Conservation (phyloP, 2,888 invertebrate species). For the Eupithecia centaureata region DNA sequence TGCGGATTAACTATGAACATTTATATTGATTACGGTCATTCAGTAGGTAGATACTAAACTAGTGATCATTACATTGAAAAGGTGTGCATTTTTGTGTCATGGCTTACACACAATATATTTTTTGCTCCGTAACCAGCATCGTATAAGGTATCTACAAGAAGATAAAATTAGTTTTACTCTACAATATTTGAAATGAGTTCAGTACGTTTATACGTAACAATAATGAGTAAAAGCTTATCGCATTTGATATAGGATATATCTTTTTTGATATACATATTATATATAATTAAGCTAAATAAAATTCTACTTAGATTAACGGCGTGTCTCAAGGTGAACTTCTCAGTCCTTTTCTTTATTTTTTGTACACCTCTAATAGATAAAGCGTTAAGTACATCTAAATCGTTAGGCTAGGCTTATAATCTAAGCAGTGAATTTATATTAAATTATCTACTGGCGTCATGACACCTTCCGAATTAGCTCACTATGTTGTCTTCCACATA, state of each 20-base stretch:
- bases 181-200: constrained; percentile 56
- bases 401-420: constrained; percentile 51
- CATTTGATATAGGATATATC: constrained; percentile 34
- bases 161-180: constrained; percentile 46
- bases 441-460: constrained; percentile 62
- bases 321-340: constrained; percentile 41
- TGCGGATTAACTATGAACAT: constrained; percentile 30
- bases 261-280: no score
- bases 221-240: constrained; percentile 51
- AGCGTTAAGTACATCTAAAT: constrained; percentile 49
- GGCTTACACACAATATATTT: constrained; percentile 35
- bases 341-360: constrained; percentile 31
- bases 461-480: constrained; percentile 65
- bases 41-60: constrained; percentile 4
- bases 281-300: no score
- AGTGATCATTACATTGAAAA: constrained; percentile 35
- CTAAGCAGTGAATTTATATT: constrained; percentile 57
- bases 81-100: constrained; percentile 37
- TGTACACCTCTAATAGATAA: constrained; percentile 41
- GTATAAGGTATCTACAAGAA: constrained; percentile 58
- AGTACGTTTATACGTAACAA: constrained; percentile 58
- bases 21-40: not conserved
- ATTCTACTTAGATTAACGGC: constrained; percentile 40
- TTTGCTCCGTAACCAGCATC: constrained; percentile 76
- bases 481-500: constrained; percentile 81